Evolutionary conservation across 2,888 invertebrate genomes (phyloP), one percentile per base, ranked within the genome.

Genomic region (Ichneumoninae sp.): DNA sequence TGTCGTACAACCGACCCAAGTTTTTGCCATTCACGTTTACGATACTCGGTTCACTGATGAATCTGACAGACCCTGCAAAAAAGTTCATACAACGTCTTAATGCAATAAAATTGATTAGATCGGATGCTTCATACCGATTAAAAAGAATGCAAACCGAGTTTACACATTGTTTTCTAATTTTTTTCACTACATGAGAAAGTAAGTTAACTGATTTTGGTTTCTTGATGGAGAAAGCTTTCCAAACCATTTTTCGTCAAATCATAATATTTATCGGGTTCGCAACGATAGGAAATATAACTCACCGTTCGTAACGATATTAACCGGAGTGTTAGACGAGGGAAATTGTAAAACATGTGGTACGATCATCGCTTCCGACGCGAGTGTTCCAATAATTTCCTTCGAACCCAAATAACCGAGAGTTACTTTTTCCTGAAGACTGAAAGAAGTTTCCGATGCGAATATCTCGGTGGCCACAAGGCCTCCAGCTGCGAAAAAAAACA

Each of bases 11-110:
- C 33, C 94, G 79, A 2, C 91, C 78, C 30, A 95, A 81, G 60
- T 92, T 87, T 10, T 90, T 88, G 2, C 91, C 87, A 88, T 95
- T 95, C 0, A 95, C 88, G 10, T 88, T 91, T 16, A 88, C 85
- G 81, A 95, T 92, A n/a, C 74, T 81, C 13, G 95, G 95, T 44
- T 94, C 93, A 33, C 89, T 89, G 0, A 85, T 83, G 86, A 95
- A 95, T 70, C 88, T 89, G 0, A 93, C 94, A 86, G 94, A 92
- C 78, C 95, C 95, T 92, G 92, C 13, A 94, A 89, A 81, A 83
- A 47, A 47, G 44, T 47, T 13, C 16, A 16, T 16, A 47, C 44
- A 44, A 60, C 19, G 47, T 82, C 86, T 85, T 66, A 74, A 75
- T 60, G 33, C 40, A 69, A 73, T 19, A n/a, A 52, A 52, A 52